Evolutionary conservation across 2,797 vertebrate genomes (phyloP).

Genomic region (Eptatretus atami): DNA sequence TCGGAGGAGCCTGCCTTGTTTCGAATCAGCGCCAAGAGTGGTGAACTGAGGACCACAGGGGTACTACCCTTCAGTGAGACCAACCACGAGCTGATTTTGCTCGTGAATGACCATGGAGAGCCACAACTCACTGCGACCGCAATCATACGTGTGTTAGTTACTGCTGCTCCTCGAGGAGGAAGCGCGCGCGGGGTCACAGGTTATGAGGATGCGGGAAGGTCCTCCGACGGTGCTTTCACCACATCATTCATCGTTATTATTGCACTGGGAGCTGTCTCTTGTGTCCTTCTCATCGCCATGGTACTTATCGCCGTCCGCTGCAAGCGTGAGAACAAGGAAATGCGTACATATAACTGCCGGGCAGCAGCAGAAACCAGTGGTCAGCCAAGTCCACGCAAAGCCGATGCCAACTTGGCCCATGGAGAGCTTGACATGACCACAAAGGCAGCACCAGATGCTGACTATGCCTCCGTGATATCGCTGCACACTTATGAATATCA

Average conservation of each 20-base stretch:
- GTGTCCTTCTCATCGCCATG: constrained; percentile 3
- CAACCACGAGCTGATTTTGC: constrained; percentile 55
- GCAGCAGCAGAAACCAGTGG: constrained; percentile 80
- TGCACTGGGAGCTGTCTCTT: constrained; percentile 2
- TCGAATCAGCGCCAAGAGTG: constrained; percentile 77
- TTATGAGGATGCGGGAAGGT: not conserved
- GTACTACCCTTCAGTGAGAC: constrained; percentile 27
- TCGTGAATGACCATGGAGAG: constrained; percentile 73
- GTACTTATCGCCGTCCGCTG: not conserved
- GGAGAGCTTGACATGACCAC: constrained; percentile 69
- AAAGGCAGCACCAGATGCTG: constrained; percentile 1
- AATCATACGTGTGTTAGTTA: constrained; percentile 39
- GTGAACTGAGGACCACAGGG: constrained; percentile 50
- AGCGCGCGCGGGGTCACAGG: constrained; percentile 8
- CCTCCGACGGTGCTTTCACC: constrained; percentile 1
- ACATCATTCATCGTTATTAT: constrained; percentile 11
- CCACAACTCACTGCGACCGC: constrained; percentile 67
- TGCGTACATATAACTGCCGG: constrained; percentile 3
- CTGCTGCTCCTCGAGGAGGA: constrained; percentile 32
- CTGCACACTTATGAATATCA: constrained; percentile 3
- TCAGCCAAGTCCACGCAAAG: constrained; percentile 36
- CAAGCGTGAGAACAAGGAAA: constrained; percentile 12
- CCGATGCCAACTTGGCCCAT: constrained; percentile 98
- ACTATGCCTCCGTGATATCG: not conserved
- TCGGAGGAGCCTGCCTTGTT: constrained; percentile 74